Percentiles rank a stretch among this genome's conserved stretches.
Conservation (phyloP, 1,140 invertebrate species). For the Nephila pilipes region DNA sequence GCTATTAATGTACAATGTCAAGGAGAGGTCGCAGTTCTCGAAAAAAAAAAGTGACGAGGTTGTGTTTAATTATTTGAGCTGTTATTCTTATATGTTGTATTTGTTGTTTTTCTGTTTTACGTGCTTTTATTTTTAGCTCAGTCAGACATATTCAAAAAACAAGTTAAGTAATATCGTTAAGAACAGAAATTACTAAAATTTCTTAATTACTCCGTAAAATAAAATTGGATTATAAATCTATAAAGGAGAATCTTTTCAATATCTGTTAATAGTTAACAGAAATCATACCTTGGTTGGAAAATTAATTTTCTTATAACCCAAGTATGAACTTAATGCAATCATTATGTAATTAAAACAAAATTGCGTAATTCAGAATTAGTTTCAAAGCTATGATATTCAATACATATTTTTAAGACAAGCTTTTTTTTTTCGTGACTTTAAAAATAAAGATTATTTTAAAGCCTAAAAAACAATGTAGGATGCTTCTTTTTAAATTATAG, state of each 20-base stretch:
- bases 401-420: background rate
- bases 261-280: background rate
- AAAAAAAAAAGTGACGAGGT: background rate
- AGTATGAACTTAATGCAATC: background rate
- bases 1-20: conserved; percentile 15
- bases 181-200: background rate
- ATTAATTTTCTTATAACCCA: background rate
- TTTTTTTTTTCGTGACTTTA: background rate
- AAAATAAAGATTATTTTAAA: background rate
- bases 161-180: background rate
- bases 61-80: background rate
- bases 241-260: background rate
- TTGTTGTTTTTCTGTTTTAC: background rate
- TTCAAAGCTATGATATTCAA: background rate
- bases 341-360: background rate
- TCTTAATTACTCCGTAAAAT: background rate
- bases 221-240: background rate
- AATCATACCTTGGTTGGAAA: background rate
- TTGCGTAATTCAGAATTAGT: background rate
- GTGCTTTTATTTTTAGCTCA: background rate
- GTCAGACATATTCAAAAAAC: background rate
- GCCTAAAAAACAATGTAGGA: background rate
- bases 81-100: background rate
- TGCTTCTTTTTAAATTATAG: too few species aligned
- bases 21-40: background rate